phyloP scores from a whole-genome alignment of 2,888 invertebrate genomes.

The Drosophila subsilvestris region DNA sequence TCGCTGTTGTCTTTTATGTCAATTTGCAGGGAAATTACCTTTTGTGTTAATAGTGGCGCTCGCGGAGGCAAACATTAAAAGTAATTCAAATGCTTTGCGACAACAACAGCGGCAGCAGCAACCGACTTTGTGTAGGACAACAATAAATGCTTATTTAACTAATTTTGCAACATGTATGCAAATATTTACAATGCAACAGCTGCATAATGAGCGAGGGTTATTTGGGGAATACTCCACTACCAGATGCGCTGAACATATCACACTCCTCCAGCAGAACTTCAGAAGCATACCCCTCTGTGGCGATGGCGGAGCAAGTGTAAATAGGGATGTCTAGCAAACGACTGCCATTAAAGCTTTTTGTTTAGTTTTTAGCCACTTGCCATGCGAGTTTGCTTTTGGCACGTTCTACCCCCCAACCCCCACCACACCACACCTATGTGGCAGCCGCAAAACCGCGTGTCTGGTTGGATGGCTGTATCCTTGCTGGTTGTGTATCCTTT shows the following conservation, averaged over 20 bases:
- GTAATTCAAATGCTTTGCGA: constrained; percentile 63
- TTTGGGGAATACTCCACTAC: not conserved
- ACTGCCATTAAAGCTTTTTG: constrained; percentile 48
- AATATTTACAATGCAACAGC: constrained; percentile 78
- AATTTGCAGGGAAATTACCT: constrained; percentile 78
- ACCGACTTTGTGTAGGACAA: constrained; percentile 48
- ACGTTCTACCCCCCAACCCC: not conserved
- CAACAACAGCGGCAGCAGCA: constrained; percentile 16
- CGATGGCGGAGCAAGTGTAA: constrained; percentile 14
- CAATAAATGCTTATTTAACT: constrained; percentile 81
- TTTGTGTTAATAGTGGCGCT: constrained; percentile 71
- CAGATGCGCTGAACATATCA: too few species aligned
- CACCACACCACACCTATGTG: not conserved
- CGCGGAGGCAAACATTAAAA: constrained; percentile 64
- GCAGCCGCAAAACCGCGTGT: constrained; percentile 66
- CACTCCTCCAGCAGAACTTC: not conserved
- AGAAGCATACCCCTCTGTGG: constrained; percentile 36
- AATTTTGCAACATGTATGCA: constrained; percentile 75
- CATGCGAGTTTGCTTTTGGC: constrained; percentile 18
- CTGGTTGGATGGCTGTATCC: constrained; percentile 12
- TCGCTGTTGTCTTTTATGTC: constrained; percentile 72
- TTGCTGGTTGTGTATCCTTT: constrained; percentile 6
- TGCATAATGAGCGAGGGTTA: constrained; percentile 63
- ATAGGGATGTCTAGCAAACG: constrained; percentile 48
- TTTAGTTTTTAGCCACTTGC: constrained; percentile 45